Conservation (phyloP, 2,113 vertebrate species). For the Calyptomena viridis region DNA sequence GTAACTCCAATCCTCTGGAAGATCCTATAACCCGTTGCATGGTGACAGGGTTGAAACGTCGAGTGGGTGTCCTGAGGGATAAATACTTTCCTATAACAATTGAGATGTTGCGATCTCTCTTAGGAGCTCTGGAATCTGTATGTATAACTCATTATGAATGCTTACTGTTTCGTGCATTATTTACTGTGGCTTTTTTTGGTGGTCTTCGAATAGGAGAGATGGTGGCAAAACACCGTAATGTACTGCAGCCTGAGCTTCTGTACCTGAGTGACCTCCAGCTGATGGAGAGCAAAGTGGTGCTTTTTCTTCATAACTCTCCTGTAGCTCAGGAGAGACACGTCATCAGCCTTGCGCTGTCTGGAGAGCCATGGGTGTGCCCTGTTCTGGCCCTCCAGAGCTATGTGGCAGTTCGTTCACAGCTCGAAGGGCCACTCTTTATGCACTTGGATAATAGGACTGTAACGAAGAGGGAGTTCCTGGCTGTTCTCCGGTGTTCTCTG, state of each 20-base stretch:
- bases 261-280: slow-evolving; percentile 1
- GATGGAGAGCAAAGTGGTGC: neutral
- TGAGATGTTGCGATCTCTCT: slow-evolving; percentile 15
- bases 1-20: neutral
- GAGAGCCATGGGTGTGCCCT: slow-evolving; percentile 13
- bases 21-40: neutral
- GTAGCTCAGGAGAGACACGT: neutral
- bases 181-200: slow-evolving; percentile 42
- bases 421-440: slow-evolving; percentile 8
- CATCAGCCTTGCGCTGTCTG: neutral
- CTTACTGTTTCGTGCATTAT: slow-evolving; percentile 23
- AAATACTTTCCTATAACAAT: slow-evolving; percentile 17
- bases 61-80: neutral
- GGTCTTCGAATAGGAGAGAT: slow-evolving; percentile 28
- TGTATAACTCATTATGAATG: neutral
- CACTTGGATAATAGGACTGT: fast-evolving
- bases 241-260: slow-evolving; percentile 22
- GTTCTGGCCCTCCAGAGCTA: slow-evolving; percentile 18
- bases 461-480: neutral
- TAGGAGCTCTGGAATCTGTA: slow-evolving; percentile 22
- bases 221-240: neutral
- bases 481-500: neutral
- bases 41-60: neutral
- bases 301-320: neutral
- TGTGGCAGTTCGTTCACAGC: fast-evolving